These are phyloP conservation scores for Caenorhabditis zanzibari DNA, from an alignment of 2,888 invertebrate species.

Conservation along the genomic window DNA sequence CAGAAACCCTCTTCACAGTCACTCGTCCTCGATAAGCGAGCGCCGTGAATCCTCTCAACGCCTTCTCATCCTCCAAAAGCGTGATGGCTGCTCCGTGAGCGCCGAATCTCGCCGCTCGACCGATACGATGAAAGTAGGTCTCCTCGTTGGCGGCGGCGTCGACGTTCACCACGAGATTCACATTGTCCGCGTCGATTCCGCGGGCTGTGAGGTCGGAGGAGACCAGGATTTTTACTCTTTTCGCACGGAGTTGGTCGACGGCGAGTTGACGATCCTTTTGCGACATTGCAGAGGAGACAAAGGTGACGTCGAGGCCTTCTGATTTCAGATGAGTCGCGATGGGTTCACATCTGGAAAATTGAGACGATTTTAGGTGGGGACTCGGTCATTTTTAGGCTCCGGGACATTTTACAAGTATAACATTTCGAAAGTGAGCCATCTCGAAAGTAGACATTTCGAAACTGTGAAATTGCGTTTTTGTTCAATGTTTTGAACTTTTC, in stretches of 20 bases:
- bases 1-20: slow-evolving; percentile 23
- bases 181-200: slow-evolving; percentile 95
- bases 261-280: slow-evolving; percentile 90
- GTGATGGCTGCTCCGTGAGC: slow-evolving; percentile 78
- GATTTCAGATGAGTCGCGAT: slow-evolving; percentile 88
- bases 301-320: slow-evolving; percentile 90
- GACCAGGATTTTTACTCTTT: slow-evolving; percentile 91
- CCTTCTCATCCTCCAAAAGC: slow-evolving; percentile 64
- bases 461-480: too few relatives aligned
- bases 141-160: slow-evolving; percentile 90
- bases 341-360: slow-evolving; percentile 88
- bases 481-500: too few relatives aligned
- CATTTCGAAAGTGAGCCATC: too few relatives aligned
- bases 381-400: not conserved
- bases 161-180: slow-evolving; percentile 94
- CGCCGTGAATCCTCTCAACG: slow-evolving; percentile 50
- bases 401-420: not conserved
- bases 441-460: too few relatives aligned
- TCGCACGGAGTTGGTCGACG: slow-evolving; percentile 89
- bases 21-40: slow-evolving; percentile 49
- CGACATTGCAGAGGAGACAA: slow-evolving; percentile 90
- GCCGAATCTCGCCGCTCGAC: slow-evolving; percentile 94
- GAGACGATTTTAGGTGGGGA: not conserved
- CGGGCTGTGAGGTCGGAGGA: slow-evolving; percentile 92
- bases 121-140: slow-evolving; percentile 95